Evolutionary conservation across 2,888 invertebrate species (phyloP).

Genomic region (Helleia helle): DNA sequence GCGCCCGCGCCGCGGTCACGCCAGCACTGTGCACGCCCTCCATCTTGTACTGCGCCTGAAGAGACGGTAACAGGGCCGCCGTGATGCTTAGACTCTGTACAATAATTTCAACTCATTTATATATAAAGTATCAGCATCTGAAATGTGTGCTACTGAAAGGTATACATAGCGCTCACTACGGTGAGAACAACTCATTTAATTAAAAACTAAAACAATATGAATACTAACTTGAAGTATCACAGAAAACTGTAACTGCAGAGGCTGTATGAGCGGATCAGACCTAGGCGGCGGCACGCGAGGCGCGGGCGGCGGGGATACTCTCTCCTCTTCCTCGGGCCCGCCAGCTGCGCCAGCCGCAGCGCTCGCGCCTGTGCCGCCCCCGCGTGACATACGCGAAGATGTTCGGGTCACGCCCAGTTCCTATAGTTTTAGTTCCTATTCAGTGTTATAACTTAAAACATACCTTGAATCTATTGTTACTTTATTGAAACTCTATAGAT

Average conservation of each 20-base stretch:
- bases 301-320: constrained; percentile 23
- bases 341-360: constrained; percentile 39
- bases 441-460: too few relatives aligned
- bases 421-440: too few relatives aligned
- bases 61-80: constrained; percentile 94
- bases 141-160: too few relatives aligned
- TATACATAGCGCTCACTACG: too few relatives aligned
- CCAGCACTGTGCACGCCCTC: constrained; percentile 93
- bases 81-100: constrained; percentile 90
- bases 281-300: constrained; percentile 26
- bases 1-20: constrained; percentile 93
- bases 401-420: constrained; percentile 88
- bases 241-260: constrained; percentile 91
- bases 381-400: constrained; percentile 81
- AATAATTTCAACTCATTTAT: too few relatives aligned
- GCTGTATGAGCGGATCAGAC: constrained; percentile 78
- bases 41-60: constrained; percentile 99
- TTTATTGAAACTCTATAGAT: too few relatives aligned
- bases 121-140: too few relatives aligned
- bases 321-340: constrained; percentile 45
- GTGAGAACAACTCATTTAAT: too few relatives aligned
- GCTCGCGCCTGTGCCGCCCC: constrained; percentile 72
- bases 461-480: too few relatives aligned
- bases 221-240: constrained; percentile 79
- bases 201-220: too few relatives aligned